Base-by-base conservation (phyloP, 2,797 vertebrate species). In the Cyclura pinguis region DNA sequence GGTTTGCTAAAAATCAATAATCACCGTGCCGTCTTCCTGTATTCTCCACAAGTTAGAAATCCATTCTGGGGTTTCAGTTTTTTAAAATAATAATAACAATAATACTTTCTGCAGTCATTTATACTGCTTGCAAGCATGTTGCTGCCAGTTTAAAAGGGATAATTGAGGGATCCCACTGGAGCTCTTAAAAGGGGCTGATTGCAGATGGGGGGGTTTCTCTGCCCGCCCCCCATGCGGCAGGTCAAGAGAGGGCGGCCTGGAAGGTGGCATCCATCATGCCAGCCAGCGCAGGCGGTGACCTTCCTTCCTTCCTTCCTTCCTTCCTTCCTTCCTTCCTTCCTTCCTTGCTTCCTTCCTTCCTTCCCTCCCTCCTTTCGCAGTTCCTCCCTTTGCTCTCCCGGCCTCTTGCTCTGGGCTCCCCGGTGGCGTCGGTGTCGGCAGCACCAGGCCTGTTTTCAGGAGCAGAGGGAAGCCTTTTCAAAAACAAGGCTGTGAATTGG, bases 401-500 rank as follows among this genome's bases (percentile, higher is more conserved):
- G 5, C 4, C 16, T 32, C 47, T 69, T 24, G 18, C 47, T 83
- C 18, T 7, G 16, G 29, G 4, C 27, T 16, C 96, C 96, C 96
- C 96, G 7, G 67, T 64, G 67, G 59, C 18, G 4, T 22, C 18
- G 5, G 59, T 20, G 20, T 96, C 93, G 86, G 95, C 89, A 92
- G 95, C 96, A 89, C 94, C 93, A 91, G 94, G 96, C 96, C 94
- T 88, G 96, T 96, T 97, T 95, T 94, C 95, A 96, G 96, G 91
- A 96, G 96, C 13, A 27, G 94, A 97, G 67, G 85, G 5, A 95
- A 97, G 95, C 96, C 96, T 47, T 12, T 95, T 96, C 96, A 97
- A 97, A 98, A 97, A 29, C 96, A 97, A 97, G 97, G 96, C 97
- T 97, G 96, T 96, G 97, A 98, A 98, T 98, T 98, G 97, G 96